Conservation (phyloP, 1,140 invertebrate genomes). For the Eurytemora carolleeae region DNA sequence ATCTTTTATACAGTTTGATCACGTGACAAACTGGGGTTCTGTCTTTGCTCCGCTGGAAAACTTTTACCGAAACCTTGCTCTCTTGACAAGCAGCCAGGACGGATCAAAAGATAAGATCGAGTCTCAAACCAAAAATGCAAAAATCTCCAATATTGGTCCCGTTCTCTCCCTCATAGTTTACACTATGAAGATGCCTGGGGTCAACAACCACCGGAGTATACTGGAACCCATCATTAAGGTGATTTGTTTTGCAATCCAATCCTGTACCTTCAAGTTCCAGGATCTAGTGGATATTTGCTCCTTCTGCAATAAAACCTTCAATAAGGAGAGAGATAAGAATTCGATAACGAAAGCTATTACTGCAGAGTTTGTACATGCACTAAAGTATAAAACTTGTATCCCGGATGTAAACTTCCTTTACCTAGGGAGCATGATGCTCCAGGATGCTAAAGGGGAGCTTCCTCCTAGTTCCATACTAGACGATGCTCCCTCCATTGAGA, state of each 20-base stretch:
- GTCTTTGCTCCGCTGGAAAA: background rate
- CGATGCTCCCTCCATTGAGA: constrained; percentile 22
- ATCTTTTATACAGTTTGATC: background rate
- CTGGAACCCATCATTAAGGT: constrained; percentile 93
- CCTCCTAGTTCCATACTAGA: constrained; percentile 38
- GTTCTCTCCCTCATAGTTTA: background rate
- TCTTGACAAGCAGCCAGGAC: background rate
- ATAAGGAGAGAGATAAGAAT: constrained; percentile 77
- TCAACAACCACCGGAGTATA: constrained; percentile 37
- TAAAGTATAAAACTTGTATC: constrained; percentile 81
- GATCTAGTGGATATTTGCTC: constrained; percentile 70
- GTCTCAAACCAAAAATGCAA: background rate
- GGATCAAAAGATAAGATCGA: background rate
- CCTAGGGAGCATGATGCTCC: constrained; percentile 64
- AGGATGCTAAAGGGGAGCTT: constrained; percentile 58
- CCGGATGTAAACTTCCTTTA: constrained; percentile 84
- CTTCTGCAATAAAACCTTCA: constrained; percentile 65
- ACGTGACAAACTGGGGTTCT: background rate
- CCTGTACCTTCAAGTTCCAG: constrained; percentile 59
- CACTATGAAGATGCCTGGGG: constrained; percentile 17
- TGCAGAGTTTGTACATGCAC: constrained; percentile 76
- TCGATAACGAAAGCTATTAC: constrained; percentile 70
- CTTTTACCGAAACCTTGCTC: background rate
- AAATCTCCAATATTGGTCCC: constrained; percentile 3
- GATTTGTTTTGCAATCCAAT: constrained; percentile 69